phyloP scores from a whole-genome alignment of 2,113 vertebrate species.

The Erythrocercus mccallii region DNA sequence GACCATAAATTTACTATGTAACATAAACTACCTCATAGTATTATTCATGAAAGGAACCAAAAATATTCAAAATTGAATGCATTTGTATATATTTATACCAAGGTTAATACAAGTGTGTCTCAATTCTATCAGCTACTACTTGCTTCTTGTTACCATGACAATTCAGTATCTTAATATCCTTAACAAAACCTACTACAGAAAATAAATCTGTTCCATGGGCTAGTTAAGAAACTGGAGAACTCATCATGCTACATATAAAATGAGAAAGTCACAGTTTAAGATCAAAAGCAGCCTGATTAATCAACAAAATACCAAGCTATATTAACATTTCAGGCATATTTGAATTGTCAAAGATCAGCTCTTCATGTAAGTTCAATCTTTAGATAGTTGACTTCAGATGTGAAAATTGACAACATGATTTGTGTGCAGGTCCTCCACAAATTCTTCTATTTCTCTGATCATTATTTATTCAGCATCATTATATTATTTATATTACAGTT shows the following conservation, averaged over 20 bases:
- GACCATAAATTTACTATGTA: not conserved
- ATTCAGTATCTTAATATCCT: not conserved
- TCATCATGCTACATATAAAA: not conserved
- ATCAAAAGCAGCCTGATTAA: not conserved
- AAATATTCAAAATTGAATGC: not conserved
- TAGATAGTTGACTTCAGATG: not conserved
- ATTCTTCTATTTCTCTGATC: not conserved
- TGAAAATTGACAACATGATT: not conserved
- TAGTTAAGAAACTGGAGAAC: not conserved
- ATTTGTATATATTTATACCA: not conserved
- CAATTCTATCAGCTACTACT: not conserved
- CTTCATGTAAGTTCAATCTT: not conserved
- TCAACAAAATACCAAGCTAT: not conserved
- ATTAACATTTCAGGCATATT: not conserved
- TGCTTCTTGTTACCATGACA: constrained; percentile 37
- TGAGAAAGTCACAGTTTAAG: not conserved
- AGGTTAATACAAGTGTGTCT: not conserved
- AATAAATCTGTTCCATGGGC: not conserved
- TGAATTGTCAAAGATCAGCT: not conserved
- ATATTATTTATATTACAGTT: not conserved
- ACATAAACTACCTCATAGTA: not conserved
- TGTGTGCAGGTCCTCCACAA: not conserved
- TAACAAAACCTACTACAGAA: not conserved
- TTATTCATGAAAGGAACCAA: not conserved
- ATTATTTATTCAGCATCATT: not conserved